Percentiles rank a stretch among this genome's conserved stretches.
Evolutionary conservation across 2,797 vertebrate species (phyloP).

Genomic region (Protonibea diacanthus): DNA sequence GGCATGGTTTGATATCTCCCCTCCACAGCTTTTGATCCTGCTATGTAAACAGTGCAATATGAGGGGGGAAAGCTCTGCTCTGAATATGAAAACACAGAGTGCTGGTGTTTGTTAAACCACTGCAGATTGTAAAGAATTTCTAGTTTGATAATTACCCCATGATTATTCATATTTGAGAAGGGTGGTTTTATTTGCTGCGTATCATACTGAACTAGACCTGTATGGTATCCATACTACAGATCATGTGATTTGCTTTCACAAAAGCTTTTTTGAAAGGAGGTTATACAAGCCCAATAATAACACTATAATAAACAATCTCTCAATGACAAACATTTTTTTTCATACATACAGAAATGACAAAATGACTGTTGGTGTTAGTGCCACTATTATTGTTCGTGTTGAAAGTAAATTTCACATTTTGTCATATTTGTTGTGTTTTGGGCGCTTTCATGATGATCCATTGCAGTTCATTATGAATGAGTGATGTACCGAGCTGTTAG

Average conservation of each 20-base stretch:
- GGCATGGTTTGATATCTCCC: slow-evolving; percentile 66
- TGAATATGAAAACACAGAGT: slow-evolving; percentile 57
- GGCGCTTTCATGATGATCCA: neutral
- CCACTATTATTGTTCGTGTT: neutral
- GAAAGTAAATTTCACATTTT: neutral
- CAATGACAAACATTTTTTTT: neutral
- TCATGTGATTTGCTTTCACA: neutral
- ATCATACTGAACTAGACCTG: neutral
- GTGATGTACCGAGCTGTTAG: neutral
- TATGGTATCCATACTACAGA: neutral
- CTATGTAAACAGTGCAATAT: slow-evolving; percentile 58
- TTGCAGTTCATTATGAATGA: neutral
- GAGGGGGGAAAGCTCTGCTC: slow-evolving; percentile 35
- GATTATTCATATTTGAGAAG: slow-evolving; percentile 28
- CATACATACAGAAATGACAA: neutral
- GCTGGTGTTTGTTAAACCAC: slow-evolving; percentile 52
- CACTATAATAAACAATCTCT: neutral
- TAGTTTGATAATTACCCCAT: slow-evolving; percentile 45
- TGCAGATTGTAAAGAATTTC: slow-evolving; percentile 40
- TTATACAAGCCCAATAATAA: neutral
- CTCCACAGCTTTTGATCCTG: slow-evolving; percentile 65
- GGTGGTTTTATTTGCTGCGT: slow-evolving; percentile 21
- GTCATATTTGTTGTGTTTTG: neutral
- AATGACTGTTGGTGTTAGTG: neutral
- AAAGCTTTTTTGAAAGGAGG: neutral